These are phyloP conservation scores for Chloroclysta siterata DNA, from an alignment of 2,888 invertebrate species.

Conservation along the genomic window DNA sequence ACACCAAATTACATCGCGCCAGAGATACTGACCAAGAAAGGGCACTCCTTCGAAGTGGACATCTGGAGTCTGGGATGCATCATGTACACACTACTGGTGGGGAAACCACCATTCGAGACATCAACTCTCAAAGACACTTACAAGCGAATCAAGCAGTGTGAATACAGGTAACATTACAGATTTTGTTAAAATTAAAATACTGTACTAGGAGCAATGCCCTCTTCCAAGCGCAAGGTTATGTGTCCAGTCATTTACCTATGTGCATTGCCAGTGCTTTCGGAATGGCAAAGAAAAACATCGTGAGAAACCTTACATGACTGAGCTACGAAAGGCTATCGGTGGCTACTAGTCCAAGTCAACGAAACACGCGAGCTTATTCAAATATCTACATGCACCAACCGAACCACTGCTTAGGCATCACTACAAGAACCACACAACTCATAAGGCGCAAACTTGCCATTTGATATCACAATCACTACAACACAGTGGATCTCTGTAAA, in stretches of 20 bases:
- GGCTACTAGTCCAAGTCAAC: conserved; percentile 23
- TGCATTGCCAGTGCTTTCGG: neutral
- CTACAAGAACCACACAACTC: conserved; percentile 26
- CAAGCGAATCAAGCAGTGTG: conserved; percentile 96
- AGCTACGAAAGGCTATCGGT: conserved; percentile 13
- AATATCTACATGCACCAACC: conserved; percentile 42
- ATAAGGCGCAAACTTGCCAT: conserved; percentile 11
- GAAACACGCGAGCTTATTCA: conserved; percentile 35
- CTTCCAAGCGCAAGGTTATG: too few relatives aligned
- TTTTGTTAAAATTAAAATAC: neutral
- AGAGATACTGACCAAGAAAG: conserved; percentile 97
- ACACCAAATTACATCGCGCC: conserved; percentile 99
- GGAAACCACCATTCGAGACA: conserved; percentile 99
- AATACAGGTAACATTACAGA: conserved; percentile 87
- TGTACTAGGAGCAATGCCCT: too few relatives aligned
- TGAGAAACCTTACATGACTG: neutral
- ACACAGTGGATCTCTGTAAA: conserved; percentile 20
- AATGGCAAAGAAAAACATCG: neutral
- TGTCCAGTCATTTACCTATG: too few relatives aligned
- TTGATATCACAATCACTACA: conserved; percentile 28
- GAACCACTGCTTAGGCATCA: conserved; percentile 37
- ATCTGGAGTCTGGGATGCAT: conserved; percentile 99
- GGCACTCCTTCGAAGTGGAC: conserved; percentile 99
- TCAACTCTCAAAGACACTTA: conserved; percentile 98
- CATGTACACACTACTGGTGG: conserved; percentile 98